Base-by-base conservation (phyloP, 2,888 invertebrate genomes). In the Tupiocoris notatus region DNA sequence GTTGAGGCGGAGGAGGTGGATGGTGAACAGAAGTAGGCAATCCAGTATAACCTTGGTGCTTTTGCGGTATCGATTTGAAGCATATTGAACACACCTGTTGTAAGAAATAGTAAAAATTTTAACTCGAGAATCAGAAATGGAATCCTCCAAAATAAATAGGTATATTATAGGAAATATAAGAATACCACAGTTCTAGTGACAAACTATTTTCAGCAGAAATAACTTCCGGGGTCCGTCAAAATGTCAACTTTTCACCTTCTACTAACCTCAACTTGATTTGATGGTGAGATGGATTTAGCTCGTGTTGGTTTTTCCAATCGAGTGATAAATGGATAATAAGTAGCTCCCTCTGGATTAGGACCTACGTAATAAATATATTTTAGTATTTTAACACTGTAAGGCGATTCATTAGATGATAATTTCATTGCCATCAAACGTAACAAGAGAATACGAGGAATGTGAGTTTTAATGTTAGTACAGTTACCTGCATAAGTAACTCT, bases 301-400 rank as follows among this genome's bases (percentile, higher is more conserved):
- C 82, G 95, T 92, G 82, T 94, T 94, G 71, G 90, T 89, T 66
- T 67, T 17, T 80, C 92, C 92, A 77, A 92, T 89, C 84, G 89
- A 88, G 82, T 91, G 78, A 96, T 92, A 84, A 94, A 94, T 16
- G 96, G 94, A 86, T 93, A 96, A 85, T 92, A 95, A 71, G 95
- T 93, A 84, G 96, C 95, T 68, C 80, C 80, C 23, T 80, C 80
- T 9, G 80, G 77, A 77, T 81, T 81, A 7, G 81, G 80, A 57
- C 79, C 80, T 85, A n/a, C n/a, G n/a, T n/a, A n/a, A n/a, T n/a
- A n/a, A n/a, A n/a, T n/a, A n/a, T n/a, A n/a, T n/a, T n/a, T n/a
- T n/a, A n/a, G n/a, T n/a, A n/a, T n/a, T n/a, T n/a, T n/a, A n/a
- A n/a, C n/a, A n/a, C n/a, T n/a, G n/a, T n/a, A n/a, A n/a, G n/a